Conservation (phyloP, 1,140 invertebrate genomes). For the Globodera ellingtonae region DNA sequence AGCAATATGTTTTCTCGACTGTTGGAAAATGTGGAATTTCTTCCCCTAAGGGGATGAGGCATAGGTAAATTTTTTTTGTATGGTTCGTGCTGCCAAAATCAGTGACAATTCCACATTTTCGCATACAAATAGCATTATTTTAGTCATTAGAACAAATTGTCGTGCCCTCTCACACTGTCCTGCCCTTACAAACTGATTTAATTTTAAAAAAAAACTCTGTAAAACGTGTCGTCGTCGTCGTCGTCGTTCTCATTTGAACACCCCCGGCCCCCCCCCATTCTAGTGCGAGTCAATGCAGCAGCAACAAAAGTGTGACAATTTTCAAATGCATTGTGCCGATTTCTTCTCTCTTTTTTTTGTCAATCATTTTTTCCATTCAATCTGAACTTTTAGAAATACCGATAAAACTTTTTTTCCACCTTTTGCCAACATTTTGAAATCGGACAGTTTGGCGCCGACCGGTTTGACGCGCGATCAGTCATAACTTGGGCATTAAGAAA, state of each 20-base stretch:
- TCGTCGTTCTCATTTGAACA: conserved; percentile 2
- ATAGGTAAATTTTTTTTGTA: no score
- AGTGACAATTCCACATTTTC: no score
- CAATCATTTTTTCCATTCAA: background rate
- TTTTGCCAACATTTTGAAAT: background rate
- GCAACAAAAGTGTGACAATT: conserved; percentile 1
- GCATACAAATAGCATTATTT: no score
- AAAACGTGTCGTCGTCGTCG: conserved; percentile 1
- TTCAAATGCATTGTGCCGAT: background rate
- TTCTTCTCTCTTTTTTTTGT: background rate
- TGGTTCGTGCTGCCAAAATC: no score
- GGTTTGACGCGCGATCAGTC: background rate
- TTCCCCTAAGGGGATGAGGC: background rate
- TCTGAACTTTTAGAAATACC: no score
- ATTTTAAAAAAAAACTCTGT: background rate
- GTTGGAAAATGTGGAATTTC: background rate
- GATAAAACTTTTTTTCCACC: background rate
- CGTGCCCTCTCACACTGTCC: no score
- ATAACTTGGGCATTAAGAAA: no score
- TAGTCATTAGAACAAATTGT: no score
- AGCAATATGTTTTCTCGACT: background rate
- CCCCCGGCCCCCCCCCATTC: background rate
- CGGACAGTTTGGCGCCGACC: no score
- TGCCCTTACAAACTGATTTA: no score
- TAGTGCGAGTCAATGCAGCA: background rate